These are phyloP conservation scores for Ashinkailepas kermadecensis DNA, from an alignment of 2,888 invertebrate species.

Conservation along the genomic window DNA sequence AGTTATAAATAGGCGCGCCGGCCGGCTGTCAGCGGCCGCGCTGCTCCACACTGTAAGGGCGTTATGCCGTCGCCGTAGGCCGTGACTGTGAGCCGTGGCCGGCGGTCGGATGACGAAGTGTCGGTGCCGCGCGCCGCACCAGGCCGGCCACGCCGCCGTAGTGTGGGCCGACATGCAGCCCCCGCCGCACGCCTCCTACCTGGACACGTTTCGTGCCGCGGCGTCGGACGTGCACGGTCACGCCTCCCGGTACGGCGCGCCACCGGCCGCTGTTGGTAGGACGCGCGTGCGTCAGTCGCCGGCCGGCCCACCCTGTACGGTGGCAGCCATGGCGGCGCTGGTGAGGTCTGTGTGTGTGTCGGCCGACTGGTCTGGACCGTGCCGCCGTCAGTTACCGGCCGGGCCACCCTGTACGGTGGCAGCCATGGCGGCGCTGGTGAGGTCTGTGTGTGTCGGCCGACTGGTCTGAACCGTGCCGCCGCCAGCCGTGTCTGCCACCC, in stretches of 20 bases:
- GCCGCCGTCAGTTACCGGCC: neutral
- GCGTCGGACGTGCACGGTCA: neutral
- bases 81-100: neutral
- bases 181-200: neutral
- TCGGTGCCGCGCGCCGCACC: neutral
- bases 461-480: constrained; percentile 26
- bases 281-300: constrained; percentile 22
- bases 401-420: too few relatives aligned
- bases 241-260: neutral
- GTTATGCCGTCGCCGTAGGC: neutral
- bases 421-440: too few relatives aligned
- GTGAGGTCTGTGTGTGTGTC: neutral
- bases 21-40: neutral
- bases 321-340: constrained; percentile 6
- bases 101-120: neutral
- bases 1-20: neutral
- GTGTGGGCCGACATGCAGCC: neutral
- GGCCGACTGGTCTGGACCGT: constrained; percentile 28
- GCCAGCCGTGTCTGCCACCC: neutral
- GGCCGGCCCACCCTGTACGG: neutral
- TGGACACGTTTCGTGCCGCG: neutral
- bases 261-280: neutral
- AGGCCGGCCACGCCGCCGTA: neutral
- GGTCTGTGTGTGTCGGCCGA: constrained; percentile 1
- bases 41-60: neutral